Evolutionary conservation across 1,140 invertebrate species (phyloP).

Genomic region (Schlechtendalia chinensis): DNA sequence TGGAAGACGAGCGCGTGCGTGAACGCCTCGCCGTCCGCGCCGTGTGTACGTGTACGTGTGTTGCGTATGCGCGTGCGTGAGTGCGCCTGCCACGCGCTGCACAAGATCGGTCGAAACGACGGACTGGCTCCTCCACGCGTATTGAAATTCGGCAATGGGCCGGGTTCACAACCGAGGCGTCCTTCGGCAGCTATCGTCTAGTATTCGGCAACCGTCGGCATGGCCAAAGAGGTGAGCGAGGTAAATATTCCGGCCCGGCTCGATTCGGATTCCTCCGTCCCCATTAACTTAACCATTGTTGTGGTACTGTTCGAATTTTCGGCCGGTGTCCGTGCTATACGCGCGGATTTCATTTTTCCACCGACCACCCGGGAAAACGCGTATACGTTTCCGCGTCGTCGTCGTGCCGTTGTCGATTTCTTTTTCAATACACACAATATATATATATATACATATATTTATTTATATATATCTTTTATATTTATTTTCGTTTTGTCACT

Average conservation of each 20-base stretch:
- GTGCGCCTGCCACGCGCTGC: constrained; percentile 35
- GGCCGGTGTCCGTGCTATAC: constrained; percentile 19
- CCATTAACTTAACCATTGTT: constrained; percentile 50
- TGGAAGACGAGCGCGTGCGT: constrained; percentile 1
- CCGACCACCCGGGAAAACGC: background rate
- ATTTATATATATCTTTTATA: no score
- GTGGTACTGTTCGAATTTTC: constrained; percentile 48
- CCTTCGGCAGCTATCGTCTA: constrained; percentile 14
- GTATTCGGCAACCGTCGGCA: constrained; percentile 25
- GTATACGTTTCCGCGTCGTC: background rate
- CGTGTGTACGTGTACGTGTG: background rate
- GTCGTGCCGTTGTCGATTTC: background rate
- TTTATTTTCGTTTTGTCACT: background rate
- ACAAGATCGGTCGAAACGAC: constrained; percentile 6
- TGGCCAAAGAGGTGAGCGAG: constrained; percentile 23
- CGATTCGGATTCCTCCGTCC: constrained; percentile 41
- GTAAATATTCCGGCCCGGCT: constrained; percentile 39
- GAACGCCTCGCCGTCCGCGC: background rate
- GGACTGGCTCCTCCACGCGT: constrained; percentile 40
- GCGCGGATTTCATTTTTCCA: constrained; percentile 6
- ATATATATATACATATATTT: no score
- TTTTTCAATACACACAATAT: no score
- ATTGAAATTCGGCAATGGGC: constrained; percentile 37
- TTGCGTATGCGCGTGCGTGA: background rate
- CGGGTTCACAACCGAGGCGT: constrained; percentile 33